phyloP scores from a whole-genome alignment of 2,888 invertebrate genomes.

The Apeira syringaria region DNA sequence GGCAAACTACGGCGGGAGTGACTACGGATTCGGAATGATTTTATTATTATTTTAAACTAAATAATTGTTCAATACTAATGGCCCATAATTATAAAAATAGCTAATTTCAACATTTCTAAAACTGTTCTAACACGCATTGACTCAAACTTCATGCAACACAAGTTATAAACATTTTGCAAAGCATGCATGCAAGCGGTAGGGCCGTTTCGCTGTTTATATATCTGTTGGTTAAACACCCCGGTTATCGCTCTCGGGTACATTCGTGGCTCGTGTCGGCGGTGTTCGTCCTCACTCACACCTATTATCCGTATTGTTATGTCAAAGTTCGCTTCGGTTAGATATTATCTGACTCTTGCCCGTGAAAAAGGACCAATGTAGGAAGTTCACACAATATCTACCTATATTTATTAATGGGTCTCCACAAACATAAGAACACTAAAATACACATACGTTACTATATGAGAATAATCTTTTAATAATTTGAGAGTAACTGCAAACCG shows the following conservation, averaged over 20 bases:
- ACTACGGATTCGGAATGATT: too few species aligned
- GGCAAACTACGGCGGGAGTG: too few species aligned
- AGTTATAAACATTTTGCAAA: constrained; percentile 28
- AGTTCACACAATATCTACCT: constrained; percentile 19
- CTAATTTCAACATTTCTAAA: too few species aligned
- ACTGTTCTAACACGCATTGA: constrained; percentile 1
- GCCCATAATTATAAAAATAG: too few species aligned
- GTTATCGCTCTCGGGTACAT: constrained; percentile 25
- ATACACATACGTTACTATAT: too few species aligned
- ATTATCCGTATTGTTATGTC: constrained; percentile 29
- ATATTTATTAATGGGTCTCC: too few species aligned
- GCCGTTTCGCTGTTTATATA: constrained; percentile 21
- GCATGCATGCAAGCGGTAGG: constrained; percentile 12
- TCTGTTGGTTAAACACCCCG: constrained; percentile 22
- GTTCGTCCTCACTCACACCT: constrained; percentile 24
- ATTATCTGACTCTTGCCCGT: constrained; percentile 30
- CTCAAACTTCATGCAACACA: constrained; percentile 22
- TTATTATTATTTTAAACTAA: too few species aligned
- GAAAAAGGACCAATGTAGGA: constrained; percentile 25
- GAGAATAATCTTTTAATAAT: too few species aligned
- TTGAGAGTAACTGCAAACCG: too few species aligned
- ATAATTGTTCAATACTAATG: too few species aligned
- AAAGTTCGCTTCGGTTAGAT: constrained; percentile 32
- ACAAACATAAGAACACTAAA: too few species aligned
- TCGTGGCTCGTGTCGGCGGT: constrained; percentile 23